A percentile compares a stretch with the other conserved stretches of the same genome.
phyloP scores from a whole-genome alignment of 92 coral and sea anemone genomes.

The Anthopleura xanthogrammica region DNA sequence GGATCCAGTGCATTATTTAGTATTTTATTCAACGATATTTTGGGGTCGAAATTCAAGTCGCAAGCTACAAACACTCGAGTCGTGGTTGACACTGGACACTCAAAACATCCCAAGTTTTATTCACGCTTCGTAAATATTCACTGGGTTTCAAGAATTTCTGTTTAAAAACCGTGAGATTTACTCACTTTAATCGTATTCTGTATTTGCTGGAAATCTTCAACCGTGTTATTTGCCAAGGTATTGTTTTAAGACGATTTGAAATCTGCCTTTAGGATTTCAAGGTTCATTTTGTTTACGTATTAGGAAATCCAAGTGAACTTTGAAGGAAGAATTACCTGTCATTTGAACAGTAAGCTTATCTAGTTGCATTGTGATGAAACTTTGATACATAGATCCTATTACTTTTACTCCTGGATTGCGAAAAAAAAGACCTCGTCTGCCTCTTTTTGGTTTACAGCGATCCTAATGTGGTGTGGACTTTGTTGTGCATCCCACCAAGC shows the following conservation, averaged over 20 bases:
- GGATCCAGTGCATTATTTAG: not conserved
- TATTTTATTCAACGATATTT: not conserved
- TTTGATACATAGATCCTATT: slow-evolving; percentile 9
- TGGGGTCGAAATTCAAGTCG: not conserved
- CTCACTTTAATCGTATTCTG: not conserved
- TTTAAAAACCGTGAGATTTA: slow-evolving; percentile 8
- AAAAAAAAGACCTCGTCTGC: not conserved
- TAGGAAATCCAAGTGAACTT: slow-evolving; percentile 12
- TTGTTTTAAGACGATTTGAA: not conserved
- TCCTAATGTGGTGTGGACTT: not conserved
- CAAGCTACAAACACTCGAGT: not conserved
- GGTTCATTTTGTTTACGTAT: slow-evolving; percentile 8
- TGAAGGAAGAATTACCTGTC: not conserved
- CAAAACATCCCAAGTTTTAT: not conserved
- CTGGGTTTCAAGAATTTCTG: slow-evolving; percentile 19
- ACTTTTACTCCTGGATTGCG: slow-evolving; percentile 5
- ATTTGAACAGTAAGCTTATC: not conserved
- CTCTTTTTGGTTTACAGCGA: not conserved
- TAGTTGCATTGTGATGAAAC: slow-evolving; percentile 18
- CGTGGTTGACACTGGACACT: slow-evolving; percentile 2
- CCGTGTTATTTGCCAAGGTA: not conserved
- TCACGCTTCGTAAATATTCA: slow-evolving; percentile 29
- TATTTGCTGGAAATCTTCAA: not conserved
- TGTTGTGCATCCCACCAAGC: not conserved
- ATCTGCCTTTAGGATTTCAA: not conserved